phyloP scores from a whole-genome alignment of 2,113 vertebrate species.

The rabbit (Oryctolagus cuniculus) region mOryCun1.1 NC_091432.1:10665501-10666000 shows the following conservation, averaged over 20 bases:
- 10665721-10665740: not conserved
- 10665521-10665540: no score
- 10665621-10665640: not conserved
- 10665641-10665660: not conserved
- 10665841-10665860: not conserved
- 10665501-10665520: no score
- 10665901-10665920: not conserved
- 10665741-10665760: not conserved
- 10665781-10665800: not conserved
- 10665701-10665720: not conserved
- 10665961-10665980: not conserved
- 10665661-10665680: not conserved
- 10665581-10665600: no score
- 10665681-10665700: rapidly evolving
- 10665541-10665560: no score
- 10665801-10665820: not conserved
- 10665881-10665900: not conserved
- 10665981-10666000: no score
- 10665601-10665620: no score
- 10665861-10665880: not conserved
- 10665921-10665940: not conserved
- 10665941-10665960: rapidly evolving
- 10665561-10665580: no score
- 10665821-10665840: not conserved
- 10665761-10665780: not conserved